Evolutionary conservation across 2,113 vertebrate genomes (phyloP), one percentile per base, ranked within the genome.

Genomic region (Pholis gunnellus): DNA sequence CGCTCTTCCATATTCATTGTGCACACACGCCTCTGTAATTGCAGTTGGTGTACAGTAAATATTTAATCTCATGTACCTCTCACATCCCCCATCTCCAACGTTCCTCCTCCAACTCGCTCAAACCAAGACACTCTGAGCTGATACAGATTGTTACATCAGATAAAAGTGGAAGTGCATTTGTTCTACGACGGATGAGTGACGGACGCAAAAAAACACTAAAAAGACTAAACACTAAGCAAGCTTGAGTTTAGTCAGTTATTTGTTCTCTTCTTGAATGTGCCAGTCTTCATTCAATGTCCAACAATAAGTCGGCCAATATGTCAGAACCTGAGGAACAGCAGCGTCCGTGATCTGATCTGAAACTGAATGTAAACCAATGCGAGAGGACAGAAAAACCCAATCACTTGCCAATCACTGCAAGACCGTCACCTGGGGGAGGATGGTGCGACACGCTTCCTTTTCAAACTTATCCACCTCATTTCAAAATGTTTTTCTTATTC

Each of bases 401-500:
- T n/a, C n/a, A n/a, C 31, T 34, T 38, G 46, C 34, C 44, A 70
- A 22, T 52, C 27, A 11, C 40, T 10, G 10, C 22, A 7, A 18
- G 15, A 10, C 17, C 17, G 22, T 52, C 75, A 68, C 56, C 52
- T 2, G 34, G 9, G 15, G 7, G 17, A 9, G 22, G 18, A 31
- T 3, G 8, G 48, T 18, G 63, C 54, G 17, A 42, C 18, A 29
- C 17, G 29, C 42, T 60, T 34, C 66, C 54, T 14, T 56, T 75
- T 83, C 17, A 79, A 71, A 89, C 38, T 22, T 27, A 70, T 1
- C 68, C 2, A 22, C 17, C 36, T 44, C 72, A 34, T 66, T 67
- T 77, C 57, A 69, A 59, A 15, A 63, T 68, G 44, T 74, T 81
- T 46, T 80, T 27, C 40, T 42, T 34, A 9, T 61, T 75, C 50